Percentiles rank a stretch among this genome's conserved stretches.
Conservation (phyloP, 2,888 invertebrate species). For the Drosophila buzzatii region DNA sequence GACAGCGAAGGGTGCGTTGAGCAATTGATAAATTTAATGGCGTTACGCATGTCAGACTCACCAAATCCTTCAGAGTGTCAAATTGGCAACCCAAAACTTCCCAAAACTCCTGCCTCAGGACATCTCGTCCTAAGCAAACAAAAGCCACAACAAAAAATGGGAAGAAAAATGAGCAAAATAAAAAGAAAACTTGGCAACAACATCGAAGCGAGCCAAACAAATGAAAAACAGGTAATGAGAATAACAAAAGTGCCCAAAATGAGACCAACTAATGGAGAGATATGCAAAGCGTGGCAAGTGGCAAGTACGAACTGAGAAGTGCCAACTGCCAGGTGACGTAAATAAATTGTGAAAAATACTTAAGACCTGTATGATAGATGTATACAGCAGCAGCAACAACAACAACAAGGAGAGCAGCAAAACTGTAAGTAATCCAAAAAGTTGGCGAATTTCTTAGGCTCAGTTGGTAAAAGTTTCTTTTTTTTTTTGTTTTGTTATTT, state of each 20-base stretch:
- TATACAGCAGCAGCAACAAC: slow-evolving; percentile 24
- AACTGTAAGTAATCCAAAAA: slow-evolving; percentile 38
- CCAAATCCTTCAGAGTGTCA: slow-evolving; percentile 78
- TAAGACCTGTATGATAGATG: slow-evolving; percentile 73
- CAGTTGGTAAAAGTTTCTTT: slow-evolving; percentile 54
- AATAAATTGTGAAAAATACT: slow-evolving; percentile 75
- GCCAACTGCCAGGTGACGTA: slow-evolving; percentile 72
- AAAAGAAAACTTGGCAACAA: slow-evolving; percentile 42
- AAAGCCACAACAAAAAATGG: slow-evolving; percentile 33
- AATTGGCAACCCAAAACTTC: slow-evolving; percentile 54
- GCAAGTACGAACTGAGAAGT: slow-evolving; percentile 35
- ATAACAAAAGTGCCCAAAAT: slow-evolving; percentile 45
- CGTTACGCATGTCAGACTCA: slow-evolving; percentile 80
- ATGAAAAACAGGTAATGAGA: slow-evolving; percentile 62
- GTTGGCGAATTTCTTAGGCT: slow-evolving; percentile 45
- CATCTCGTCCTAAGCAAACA: slow-evolving; percentile 63
- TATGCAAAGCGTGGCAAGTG: slow-evolving; percentile 53
- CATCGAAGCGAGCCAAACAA: slow-evolving; percentile 24
- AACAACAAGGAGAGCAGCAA: slow-evolving; percentile 29
- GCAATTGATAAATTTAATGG: slow-evolving; percentile 82
- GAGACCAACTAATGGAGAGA: slow-evolving; percentile 68
- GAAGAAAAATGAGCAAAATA: slow-evolving; percentile 50
- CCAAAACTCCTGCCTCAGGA: not conserved
- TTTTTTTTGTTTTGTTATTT: slow-evolving; percentile 31
- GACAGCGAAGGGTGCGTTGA: slow-evolving; percentile 60